Conservation (phyloP, 2,888 invertebrate species). For the Agonopterix alstromeriana region DNA sequence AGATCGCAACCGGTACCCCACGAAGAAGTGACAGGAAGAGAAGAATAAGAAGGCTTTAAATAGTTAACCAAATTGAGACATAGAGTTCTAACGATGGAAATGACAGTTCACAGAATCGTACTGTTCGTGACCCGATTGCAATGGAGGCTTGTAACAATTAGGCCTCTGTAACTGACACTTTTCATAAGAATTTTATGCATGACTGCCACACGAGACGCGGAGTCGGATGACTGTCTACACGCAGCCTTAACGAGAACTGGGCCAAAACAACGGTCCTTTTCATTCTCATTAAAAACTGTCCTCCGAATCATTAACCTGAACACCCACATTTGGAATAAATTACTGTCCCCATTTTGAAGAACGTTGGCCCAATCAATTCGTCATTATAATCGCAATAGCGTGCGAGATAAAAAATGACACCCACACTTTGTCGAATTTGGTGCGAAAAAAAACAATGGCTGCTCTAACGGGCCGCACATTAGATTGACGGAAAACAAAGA, state of each 20-base stretch:
- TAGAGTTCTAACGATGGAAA: too few species aligned
- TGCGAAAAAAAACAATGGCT: conserved; percentile 57
- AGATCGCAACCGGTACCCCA: too few species aligned
- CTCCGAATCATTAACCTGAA: conserved; percentile 57
- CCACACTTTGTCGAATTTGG: conserved; percentile 52
- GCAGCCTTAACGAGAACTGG: conserved; percentile 24
- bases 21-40: too few species aligned
- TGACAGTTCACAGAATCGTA: too few species aligned
- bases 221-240: too few species aligned
- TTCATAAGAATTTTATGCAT: conserved; percentile 5
- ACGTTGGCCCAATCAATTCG: conserved; percentile 64
- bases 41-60: too few species aligned
- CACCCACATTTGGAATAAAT: conserved; percentile 55
- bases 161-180: conserved; percentile 1
- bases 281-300: conserved; percentile 32
- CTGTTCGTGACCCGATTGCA: too few species aligned
- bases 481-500: conserved; percentile 30
- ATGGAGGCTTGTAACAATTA: too few species aligned
- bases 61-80: too few species aligned
- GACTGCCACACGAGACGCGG: not conserved
- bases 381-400: conserved; percentile 55
- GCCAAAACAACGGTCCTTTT: conserved; percentile 54
- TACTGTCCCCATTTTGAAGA: conserved; percentile 51
- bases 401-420: conserved; percentile 61
- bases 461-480: conserved; percentile 46